Percentiles rank a stretch among this genome's conserved stretches.
Evolutionary conservation across 1,140 invertebrate genomes (phyloP).

Genomic region (Artemia franciscana): DNA sequence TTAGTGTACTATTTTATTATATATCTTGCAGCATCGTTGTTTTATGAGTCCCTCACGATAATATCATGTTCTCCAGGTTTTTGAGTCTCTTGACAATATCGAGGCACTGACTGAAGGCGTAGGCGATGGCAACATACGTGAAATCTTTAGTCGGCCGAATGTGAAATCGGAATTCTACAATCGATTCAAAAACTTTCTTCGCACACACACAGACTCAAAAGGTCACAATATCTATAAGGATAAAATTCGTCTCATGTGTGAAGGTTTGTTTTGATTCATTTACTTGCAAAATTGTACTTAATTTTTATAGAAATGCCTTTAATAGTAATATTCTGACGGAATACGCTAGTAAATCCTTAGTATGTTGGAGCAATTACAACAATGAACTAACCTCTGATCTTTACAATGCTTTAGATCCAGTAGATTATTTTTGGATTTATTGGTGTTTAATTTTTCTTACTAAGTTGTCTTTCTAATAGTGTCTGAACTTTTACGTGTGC

Average conservation of each 20-base stretch:
- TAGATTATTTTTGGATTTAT: no score
- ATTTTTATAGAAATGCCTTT: neutral
- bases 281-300: conserved; percentile 11
- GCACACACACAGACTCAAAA: conserved; percentile 65
- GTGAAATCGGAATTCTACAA: conserved; percentile 62
- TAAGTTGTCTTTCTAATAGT: no score
- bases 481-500: no score
- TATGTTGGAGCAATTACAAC: no score
- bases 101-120: conserved; percentile 43
- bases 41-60: no score
- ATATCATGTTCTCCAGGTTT: no score
- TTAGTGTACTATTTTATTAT: no score
- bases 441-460: no score
- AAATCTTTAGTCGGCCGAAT: neutral
- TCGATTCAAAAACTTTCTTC: conserved; percentile 82
- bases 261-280: conserved; percentile 29
- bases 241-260: conserved; percentile 80
- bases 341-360: no score
- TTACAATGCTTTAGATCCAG: no score
- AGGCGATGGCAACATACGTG: neutral
- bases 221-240: conserved; percentile 78
- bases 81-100: conserved; percentile 92
- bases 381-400: no score
- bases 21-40: no score
- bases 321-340: neutral